Conservation (phyloP, 1,140 invertebrate species). For the Macrobrachium nipponense region DNA sequence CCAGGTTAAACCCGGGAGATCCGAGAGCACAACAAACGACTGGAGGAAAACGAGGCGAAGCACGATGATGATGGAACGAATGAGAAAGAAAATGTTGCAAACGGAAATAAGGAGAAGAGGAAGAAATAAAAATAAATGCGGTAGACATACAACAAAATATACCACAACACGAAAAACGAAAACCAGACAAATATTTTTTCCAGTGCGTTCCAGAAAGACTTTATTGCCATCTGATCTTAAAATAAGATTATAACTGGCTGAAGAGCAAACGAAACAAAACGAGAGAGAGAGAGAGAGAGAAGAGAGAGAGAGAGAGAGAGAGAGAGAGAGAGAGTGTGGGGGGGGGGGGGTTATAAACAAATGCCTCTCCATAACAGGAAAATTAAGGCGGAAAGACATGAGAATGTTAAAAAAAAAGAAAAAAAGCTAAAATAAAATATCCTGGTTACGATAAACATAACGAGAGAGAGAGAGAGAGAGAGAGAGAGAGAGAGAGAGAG, state of each 20-base stretch:
- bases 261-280: neutral
- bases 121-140: neutral
- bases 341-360: neutral
- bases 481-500: neutral
- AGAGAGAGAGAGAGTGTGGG: neutral
- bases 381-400: neutral
- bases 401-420: neutral
- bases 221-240: no score
- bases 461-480: constrained; percentile 10
- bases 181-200: no score
- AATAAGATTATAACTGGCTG: neutral
- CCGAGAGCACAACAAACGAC: neutral
- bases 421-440: neutral
- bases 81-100: neutral
- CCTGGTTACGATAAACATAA: neutral
- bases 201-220: no score
- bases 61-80: neutral
- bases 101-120: neutral
- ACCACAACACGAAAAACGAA: neutral
- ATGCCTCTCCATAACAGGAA: neutral
- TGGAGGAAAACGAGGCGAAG: neutral
- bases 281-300: neutral
- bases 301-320: neutral
- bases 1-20: neutral
- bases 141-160: neutral